Conservation (phyloP, 2,888 invertebrate species). For the Smittia aterrima region DNA sequence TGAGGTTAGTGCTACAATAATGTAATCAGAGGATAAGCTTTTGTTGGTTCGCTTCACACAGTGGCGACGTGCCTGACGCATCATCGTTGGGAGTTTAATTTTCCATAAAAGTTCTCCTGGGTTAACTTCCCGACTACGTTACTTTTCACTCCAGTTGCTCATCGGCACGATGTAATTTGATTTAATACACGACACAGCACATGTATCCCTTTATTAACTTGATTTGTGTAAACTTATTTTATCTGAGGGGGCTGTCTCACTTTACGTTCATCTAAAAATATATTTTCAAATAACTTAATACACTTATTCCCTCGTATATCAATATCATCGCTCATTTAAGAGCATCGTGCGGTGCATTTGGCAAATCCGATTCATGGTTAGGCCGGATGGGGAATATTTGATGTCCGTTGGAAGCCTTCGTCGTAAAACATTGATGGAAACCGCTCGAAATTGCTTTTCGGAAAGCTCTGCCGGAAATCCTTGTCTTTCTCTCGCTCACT, state of each 20-base stretch:
- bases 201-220: constrained; percentile 18
- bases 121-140: neutral
- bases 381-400: neutral
- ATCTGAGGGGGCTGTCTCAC: neutral
- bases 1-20: neutral
- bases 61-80: neutral
- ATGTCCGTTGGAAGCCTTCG: neutral
- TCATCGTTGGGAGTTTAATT: neutral
- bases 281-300: neutral
- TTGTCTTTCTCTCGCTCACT: too few relatives aligned
- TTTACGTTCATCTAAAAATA: neutral
- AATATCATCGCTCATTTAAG: neutral
- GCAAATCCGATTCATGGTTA: neutral
- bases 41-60: neutral
- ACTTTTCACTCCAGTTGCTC: neutral
- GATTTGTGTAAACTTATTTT: constrained; percentile 24
- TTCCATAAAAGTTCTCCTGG: neutral
- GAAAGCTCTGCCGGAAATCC: neutral
- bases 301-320: neutral
- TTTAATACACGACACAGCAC: constrained; percentile 7
- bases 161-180: constrained; percentile 33
- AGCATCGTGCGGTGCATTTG: neutral
- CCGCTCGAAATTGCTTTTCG: neutral
- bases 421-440: neutral
- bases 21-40: too few relatives aligned